phyloP scores from a whole-genome alignment of 2,113 vertebrate species.

The Antechinus stuartii region DNA sequence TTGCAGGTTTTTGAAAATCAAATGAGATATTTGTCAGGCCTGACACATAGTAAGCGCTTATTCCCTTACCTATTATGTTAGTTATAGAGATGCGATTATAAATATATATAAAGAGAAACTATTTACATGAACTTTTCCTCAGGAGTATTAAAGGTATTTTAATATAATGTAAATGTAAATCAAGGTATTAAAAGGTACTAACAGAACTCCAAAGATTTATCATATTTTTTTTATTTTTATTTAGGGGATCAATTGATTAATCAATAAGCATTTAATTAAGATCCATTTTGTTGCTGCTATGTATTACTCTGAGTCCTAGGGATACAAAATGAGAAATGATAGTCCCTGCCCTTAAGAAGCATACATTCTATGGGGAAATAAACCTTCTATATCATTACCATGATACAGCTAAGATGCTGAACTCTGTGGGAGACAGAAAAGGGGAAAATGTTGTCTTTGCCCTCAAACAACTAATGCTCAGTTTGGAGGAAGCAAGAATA shows the following conservation, averaged over 20 bases:
- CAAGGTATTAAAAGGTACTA: background rate
- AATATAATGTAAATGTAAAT: too few species aligned
- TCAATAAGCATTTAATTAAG: background rate
- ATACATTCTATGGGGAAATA: background rate
- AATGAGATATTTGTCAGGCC: background rate
- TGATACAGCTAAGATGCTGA: background rate
- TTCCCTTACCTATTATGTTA: background rate
- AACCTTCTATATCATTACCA: background rate
- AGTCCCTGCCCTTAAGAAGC: background rate
- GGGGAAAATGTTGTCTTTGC: background rate
- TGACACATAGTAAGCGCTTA: background rate
- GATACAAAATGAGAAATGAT: background rate
- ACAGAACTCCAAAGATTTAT: background rate
- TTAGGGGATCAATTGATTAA: background rate
- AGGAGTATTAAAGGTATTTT: background rate
- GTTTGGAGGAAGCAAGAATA: background rate
- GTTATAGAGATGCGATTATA: background rate
- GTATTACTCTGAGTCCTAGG: background rate
- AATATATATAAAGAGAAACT: background rate
- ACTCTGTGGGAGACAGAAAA: background rate
- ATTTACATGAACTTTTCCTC: background rate
- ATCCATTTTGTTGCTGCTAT: background rate
- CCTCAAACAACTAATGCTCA: background rate
- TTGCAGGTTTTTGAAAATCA: background rate
- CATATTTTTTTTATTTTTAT: background rate